A percentile compares a stretch with the other conserved stretches of the same genome.
phyloP scores from a whole-genome alignment of 2,888 invertebrate genomes.

The Ectemnius continuus region DNA sequence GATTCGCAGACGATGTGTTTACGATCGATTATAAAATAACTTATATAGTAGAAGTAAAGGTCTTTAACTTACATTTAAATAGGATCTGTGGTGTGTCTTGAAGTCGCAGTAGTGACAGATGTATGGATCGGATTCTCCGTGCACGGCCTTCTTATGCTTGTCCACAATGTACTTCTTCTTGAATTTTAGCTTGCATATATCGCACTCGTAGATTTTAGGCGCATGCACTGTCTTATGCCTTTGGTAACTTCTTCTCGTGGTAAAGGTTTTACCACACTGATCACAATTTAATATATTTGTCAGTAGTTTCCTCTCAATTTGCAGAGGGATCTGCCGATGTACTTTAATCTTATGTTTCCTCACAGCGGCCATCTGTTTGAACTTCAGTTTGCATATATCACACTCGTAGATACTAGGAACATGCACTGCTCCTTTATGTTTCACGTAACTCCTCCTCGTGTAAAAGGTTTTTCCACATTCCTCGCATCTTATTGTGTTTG shows the following conservation, averaged over 20 bases:
- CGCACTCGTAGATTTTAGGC: conserved; percentile 46
- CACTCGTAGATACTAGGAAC: conserved; percentile 50
- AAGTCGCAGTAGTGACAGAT: conserved; percentile 53
- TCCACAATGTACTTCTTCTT: conserved; percentile 52
- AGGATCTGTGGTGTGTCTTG: conserved; percentile 23
- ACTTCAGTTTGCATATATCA: conserved; percentile 47
- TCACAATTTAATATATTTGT: no score
- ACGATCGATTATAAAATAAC: background rate
- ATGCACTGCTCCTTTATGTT: background rate
- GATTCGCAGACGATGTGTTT: background rate
- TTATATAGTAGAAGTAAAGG: background rate
- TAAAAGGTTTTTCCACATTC: no score
- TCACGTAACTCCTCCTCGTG: no score
- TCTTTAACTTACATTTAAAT: conserved; percentile 26
- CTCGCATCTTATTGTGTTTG: no score
- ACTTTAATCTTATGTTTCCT: conserved; percentile 1
- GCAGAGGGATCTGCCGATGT: background rate
- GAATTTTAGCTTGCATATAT: conserved; percentile 49
- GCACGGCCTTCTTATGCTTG: conserved; percentile 47
- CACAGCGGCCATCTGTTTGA: conserved; percentile 30
- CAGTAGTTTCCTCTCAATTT: no score
- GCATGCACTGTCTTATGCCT: background rate
- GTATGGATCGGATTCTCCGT: conserved; percentile 39
- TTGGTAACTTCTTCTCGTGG: background rate
- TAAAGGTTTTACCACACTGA: no score